These are phyloP conservation scores for Aplysina aerophoba DNA, from an alignment of 37 sponge, comb jelly and placozoan genomes.

Conservation along the genomic window DNA sequence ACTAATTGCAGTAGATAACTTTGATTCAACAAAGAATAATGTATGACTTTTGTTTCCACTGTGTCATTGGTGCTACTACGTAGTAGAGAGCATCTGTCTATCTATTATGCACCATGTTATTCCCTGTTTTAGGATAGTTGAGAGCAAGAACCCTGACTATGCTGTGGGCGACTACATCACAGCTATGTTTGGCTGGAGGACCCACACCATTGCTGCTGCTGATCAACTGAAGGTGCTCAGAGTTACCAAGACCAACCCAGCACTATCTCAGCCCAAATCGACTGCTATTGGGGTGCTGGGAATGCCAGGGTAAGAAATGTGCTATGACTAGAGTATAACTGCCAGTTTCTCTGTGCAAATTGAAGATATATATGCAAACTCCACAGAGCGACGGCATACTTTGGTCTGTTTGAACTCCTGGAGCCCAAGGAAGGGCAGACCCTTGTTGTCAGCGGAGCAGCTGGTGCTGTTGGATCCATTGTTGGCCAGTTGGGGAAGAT, in stretches of 20 bases:
- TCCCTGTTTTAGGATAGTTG: constrained; percentile 5
- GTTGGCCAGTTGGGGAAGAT: constrained; percentile 85
- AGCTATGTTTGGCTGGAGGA: constrained; percentile 69
- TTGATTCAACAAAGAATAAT: too few relatives aligned
- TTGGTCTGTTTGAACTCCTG: constrained; percentile 77
- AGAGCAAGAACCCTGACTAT: constrained; percentile 69
- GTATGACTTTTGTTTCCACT: too few relatives aligned
- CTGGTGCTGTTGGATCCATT: constrained; percentile 90
- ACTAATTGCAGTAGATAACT: too few relatives aligned
- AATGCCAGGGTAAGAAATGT: constrained; percentile 85
- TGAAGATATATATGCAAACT: too few relatives aligned
- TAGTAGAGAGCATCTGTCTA: background rate
- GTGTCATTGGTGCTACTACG: too few relatives aligned
- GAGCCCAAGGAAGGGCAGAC: constrained; percentile 84
- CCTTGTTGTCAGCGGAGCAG: constrained; percentile 83
- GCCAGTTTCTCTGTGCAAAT: background rate
- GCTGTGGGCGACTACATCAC: constrained; percentile 73
- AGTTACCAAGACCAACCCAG: constrained; percentile 24
- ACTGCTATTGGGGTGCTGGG: constrained; percentile 81
- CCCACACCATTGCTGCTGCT: constrained; percentile 49
- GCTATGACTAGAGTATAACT: background rate
- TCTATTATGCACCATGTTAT: background rate
- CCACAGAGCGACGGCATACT: constrained; percentile 90
- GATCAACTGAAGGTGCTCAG: background rate
- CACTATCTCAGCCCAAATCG: constrained; percentile 37